Evolutionary conservation across 2,797 vertebrate genomes (phyloP).

Genomic region (Lagocephalus sceleratus): DNA sequence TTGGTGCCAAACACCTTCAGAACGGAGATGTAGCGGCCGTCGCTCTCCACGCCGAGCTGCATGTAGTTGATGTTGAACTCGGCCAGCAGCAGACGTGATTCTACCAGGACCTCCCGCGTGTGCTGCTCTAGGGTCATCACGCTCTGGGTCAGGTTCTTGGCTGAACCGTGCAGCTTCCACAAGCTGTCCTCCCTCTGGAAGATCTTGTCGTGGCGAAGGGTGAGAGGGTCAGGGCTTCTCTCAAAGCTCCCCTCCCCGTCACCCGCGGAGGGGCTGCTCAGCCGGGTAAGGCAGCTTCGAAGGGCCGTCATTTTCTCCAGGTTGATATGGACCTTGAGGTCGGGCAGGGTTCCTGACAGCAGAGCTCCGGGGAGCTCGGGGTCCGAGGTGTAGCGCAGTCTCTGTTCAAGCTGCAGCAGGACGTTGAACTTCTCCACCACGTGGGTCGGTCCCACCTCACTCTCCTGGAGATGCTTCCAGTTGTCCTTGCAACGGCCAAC

Average conservation of each 20-base stretch:
- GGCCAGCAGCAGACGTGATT: constrained; percentile 91
- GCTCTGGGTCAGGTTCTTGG: constrained; percentile 91
- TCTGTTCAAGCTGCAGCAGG: constrained; percentile 89
- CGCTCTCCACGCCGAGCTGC: constrained; percentile 95
- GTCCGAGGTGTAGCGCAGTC: constrained; percentile 94
- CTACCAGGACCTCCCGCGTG: constrained; percentile 92
- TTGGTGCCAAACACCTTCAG: constrained; percentile 97
- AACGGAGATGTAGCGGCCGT: constrained; percentile 93
- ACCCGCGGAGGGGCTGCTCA: constrained; percentile 71
- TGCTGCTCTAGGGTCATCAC: constrained; percentile 91
- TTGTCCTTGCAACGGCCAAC: constrained; percentile 93
- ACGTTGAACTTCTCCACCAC: constrained; percentile 98
- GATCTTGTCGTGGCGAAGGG: constrained; percentile 85
- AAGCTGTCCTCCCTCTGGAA: constrained; percentile 83
- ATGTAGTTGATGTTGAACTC: constrained; percentile 97
- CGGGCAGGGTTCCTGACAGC: constrained; percentile 90
- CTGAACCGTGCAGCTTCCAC: constrained; percentile 87
- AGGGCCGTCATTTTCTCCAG: constrained; percentile 94
- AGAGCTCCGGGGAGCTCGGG: constrained; percentile 95
- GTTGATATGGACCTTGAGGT: constrained; percentile 96
- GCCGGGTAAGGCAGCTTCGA: constrained; percentile 84
- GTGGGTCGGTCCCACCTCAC: constrained; percentile 92
- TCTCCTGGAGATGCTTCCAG: constrained; percentile 95
- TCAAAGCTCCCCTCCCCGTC: constrained; percentile 40
- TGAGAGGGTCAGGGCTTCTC: constrained; percentile 68